phyloP scores from a whole-genome alignment of 1,140 invertebrate genomes.

The Leptonema lineaticorne region DNA sequence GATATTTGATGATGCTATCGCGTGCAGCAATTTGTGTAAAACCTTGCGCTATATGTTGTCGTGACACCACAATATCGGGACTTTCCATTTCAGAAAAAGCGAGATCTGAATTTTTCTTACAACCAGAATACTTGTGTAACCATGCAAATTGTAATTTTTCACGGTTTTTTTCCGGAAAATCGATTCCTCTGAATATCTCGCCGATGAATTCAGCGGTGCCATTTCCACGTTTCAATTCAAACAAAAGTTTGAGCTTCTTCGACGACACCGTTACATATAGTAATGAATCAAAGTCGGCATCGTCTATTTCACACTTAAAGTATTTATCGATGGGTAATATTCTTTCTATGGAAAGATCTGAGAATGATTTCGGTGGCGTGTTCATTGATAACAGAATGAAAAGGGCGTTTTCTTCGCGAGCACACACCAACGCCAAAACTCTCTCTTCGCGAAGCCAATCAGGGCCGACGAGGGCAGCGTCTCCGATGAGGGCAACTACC shows the following conservation, averaged over 20 bases:
- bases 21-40: slow-evolving; percentile 73
- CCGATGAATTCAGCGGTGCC: slow-evolving; percentile 54
- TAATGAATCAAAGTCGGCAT: slow-evolving; percentile 52
- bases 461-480: slow-evolving; percentile 52
- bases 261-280: slow-evolving; percentile 55
- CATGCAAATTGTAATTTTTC: slow-evolving; percentile 51
- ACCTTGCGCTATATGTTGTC: slow-evolving; percentile 64
- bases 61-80: slow-evolving; percentile 61
- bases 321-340: slow-evolving; percentile 73
- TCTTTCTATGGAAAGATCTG: slow-evolving; percentile 71
- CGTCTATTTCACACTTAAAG: slow-evolving; percentile 73
- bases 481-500: slow-evolving; percentile 53
- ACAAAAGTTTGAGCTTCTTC: slow-evolving; percentile 52
- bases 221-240: slow-evolving; percentile 54
- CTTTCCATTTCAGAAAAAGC: slow-evolving; percentile 52
- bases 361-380: slow-evolving; percentile 64
- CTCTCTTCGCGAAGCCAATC: slow-evolving; percentile 53
- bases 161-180: slow-evolving; percentile 49
- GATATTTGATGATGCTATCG: slow-evolving; percentile 76
- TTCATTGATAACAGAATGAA: slow-evolving; percentile 49
- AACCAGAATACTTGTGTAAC: slow-evolving; percentile 51
- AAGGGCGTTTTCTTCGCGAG: slow-evolving; percentile 54
- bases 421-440: slow-evolving; percentile 52
- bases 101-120: slow-evolving; percentile 48
- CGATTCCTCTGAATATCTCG: slow-evolving; percentile 52